These are phyloP conservation scores for Diloba caeruleocephala DNA, from an alignment of 2,888 invertebrate species.

Conservation along the genomic window DNA sequence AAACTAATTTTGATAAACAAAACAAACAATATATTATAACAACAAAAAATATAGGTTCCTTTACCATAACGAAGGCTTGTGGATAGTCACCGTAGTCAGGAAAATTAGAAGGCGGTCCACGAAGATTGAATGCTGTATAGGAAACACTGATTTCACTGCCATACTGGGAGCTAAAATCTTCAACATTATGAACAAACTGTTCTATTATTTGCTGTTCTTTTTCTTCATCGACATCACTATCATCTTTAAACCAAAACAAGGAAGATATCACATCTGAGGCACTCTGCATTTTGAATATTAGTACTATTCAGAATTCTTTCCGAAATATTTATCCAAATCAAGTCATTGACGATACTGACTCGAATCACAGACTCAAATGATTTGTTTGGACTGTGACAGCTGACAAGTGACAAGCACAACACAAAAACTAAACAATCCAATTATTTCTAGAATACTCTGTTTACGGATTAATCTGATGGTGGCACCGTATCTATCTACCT, in stretches of 20 bases:
- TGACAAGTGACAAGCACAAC: no score
- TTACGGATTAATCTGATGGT: no score
- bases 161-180: slow-evolving; percentile 96
- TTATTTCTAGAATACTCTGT: no score
- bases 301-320: slow-evolving; percentile 3
- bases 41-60: slow-evolving; percentile 23
- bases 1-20: slow-evolving; percentile 2
- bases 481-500: no score
- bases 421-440: no score
- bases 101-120: slow-evolving; percentile 95
- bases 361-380: slow-evolving; percentile 26
- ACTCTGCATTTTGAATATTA: slow-evolving; percentile 78
- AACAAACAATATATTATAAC: slow-evolving; percentile 9
- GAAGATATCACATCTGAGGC: slow-evolving; percentile 82
- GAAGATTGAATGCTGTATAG: slow-evolving; percentile 95
- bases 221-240: slow-evolving; percentile 68
- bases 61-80: slow-evolving; percentile 96
- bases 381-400: neutral
- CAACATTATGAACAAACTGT: slow-evolving; percentile 94
- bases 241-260: slow-evolving; percentile 79
- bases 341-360: slow-evolving; percentile 15
- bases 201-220: slow-evolving; percentile 88
- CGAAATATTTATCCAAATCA: slow-evolving; percentile 21
- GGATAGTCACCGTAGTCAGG: slow-evolving; percentile 97
- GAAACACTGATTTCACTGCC: slow-evolving; percentile 96